phyloP scores from a whole-genome alignment of 2,797 vertebrate species.

The Gila robusta region DNA sequence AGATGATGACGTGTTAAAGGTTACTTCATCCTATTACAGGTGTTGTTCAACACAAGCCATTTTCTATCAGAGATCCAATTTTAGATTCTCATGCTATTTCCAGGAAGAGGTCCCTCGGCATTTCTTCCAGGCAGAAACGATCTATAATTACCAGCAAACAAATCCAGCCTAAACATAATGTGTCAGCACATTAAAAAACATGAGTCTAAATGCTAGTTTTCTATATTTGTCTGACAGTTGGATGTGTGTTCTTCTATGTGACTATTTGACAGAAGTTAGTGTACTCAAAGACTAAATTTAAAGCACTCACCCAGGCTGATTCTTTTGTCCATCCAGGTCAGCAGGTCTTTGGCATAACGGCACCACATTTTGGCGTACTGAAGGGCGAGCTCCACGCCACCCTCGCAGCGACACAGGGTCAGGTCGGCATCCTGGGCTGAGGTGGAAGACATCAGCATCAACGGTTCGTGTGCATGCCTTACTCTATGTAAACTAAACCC shows the following conservation, averaged over 20 bases:
- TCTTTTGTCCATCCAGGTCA: conserved; percentile 92
- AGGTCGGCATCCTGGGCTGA: conserved; percentile 89
- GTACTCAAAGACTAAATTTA: neutral
- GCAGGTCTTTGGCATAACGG: conserved; percentile 92
- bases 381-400: conserved; percentile 88
- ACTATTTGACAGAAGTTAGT: neutral
- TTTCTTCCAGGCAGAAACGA: neutral
- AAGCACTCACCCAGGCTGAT: conserved; percentile 83
- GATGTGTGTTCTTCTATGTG: neutral
- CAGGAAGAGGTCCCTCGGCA: conserved; percentile 8
- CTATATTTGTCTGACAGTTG: neutral
- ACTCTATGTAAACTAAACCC: conserved; percentile 52
- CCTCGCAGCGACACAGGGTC: conserved; percentile 83
- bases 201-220: neutral
- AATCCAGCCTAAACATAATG: neutral
- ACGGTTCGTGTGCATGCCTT: neutral
- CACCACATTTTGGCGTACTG: conserved; percentile 93
- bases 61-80: neutral
- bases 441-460: conserved; percentile 80
- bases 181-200: neutral
- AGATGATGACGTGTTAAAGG: conserved; percentile 12
- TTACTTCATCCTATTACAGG: conserved; percentile 31
- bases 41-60: conserved; percentile 24
- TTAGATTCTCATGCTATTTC: conserved; percentile 31
- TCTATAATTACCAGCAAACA: conserved; percentile 26